Conservation (phyloP, 2,888 invertebrate species). For the Meteorus colon region DNA sequence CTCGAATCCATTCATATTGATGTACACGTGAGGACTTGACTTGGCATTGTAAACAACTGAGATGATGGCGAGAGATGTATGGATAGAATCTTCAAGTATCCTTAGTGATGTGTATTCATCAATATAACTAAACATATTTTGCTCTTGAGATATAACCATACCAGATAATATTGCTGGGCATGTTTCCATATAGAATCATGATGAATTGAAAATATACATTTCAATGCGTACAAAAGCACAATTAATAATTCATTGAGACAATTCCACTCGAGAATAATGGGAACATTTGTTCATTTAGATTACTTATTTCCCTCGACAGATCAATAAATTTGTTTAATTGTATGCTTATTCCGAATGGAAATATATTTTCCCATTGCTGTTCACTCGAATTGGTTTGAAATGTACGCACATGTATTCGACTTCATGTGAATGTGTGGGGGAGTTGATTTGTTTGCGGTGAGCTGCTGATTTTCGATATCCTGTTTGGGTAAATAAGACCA, state of each 20-base stretch:
- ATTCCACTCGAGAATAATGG: too few relatives aligned
- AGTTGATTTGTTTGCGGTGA: slow-evolving; percentile 35
- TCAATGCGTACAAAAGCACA: too few relatives aligned
- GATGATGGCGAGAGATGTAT: slow-evolving; percentile 28
- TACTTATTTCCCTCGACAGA: too few relatives aligned
- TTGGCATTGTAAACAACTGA: slow-evolving; percentile 34
- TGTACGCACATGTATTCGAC: not conserved
- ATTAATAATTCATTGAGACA: too few relatives aligned
- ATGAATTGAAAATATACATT: not conserved
- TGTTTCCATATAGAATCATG: not conserved
- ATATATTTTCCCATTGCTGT: not conserved
- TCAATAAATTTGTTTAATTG: not conserved
- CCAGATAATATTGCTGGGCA: not conserved
- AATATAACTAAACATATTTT: not conserved
- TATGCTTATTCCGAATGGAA: not conserved
- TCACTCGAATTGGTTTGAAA: not conserved
- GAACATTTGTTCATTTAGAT: too few relatives aligned
- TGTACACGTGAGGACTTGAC: slow-evolving; percentile 20
- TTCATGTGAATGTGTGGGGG: not conserved
- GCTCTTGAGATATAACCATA: not conserved
- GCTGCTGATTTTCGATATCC: slow-evolving; percentile 33
- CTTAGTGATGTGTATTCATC: not conserved
- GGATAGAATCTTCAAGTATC: slow-evolving; percentile 16
- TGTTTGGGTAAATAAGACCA: slow-evolving; percentile 22
- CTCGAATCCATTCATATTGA: slow-evolving; percentile 11